These are phyloP conservation scores for Alfaro cultratus DNA, from an alignment of 2,797 vertebrate genomes.

Conservation along the genomic window DNA sequence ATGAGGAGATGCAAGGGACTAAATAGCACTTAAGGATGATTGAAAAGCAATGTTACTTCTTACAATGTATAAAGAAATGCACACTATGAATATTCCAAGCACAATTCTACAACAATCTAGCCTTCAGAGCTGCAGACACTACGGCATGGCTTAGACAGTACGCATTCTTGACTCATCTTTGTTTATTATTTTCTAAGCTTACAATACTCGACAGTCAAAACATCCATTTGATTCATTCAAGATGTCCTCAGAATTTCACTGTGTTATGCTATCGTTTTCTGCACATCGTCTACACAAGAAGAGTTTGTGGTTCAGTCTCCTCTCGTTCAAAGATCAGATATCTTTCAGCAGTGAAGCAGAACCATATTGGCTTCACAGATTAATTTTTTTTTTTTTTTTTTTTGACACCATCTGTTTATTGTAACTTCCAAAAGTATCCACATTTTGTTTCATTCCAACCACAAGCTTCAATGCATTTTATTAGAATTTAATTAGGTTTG, in stretches of 20 bases:
- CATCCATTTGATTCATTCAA: slow-evolving; percentile 31
- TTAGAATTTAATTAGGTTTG: not conserved
- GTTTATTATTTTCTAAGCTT: slow-evolving; percentile 17
- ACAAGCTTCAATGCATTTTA: not conserved
- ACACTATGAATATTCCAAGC: not conserved
- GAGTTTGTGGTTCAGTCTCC: not conserved
- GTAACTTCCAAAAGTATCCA: not conserved
- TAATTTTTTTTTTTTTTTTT: not conserved
- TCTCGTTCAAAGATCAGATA: not conserved
- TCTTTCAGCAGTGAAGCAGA: not conserved
- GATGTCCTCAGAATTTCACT: slow-evolving; percentile 1
- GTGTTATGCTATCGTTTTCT: slow-evolving; percentile 12
- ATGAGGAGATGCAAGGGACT: not conserved
- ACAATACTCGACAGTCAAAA: slow-evolving; percentile 33
- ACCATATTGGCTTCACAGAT: not conserved
- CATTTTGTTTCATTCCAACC: not conserved
- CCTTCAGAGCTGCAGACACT: slow-evolving; percentile 5
- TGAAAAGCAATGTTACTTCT: not conserved
- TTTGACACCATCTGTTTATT: not conserved
- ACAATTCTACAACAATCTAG: not conserved
- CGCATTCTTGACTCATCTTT: slow-evolving; percentile 29
- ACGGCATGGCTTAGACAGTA: slow-evolving; percentile 21
- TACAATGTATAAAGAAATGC: not conserved
- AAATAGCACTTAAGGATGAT: not conserved
- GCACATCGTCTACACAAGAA: not conserved